phyloP scores from a whole-genome alignment of 2,113 vertebrate genomes.

The Lota lota region DNA sequence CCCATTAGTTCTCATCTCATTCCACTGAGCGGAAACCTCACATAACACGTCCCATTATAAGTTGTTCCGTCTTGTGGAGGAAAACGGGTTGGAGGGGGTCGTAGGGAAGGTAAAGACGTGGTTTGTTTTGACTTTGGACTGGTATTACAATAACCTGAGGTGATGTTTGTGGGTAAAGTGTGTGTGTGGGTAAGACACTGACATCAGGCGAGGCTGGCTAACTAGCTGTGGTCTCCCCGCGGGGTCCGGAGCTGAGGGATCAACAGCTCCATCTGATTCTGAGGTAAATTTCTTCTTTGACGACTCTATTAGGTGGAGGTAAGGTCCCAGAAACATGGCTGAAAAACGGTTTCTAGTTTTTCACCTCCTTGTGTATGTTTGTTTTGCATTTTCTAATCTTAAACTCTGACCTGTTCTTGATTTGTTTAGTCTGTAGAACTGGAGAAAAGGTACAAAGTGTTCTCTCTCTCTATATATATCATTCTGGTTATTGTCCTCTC shows the following conservation, averaged over 20 bases:
- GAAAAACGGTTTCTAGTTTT: conserved; percentile 42
- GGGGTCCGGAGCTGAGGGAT: conserved; percentile 43
- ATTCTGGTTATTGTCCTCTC: conserved; percentile 40
- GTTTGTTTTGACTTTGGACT: too few relatives aligned
- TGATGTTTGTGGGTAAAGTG: conserved; percentile 26
- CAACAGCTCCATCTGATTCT: conserved; percentile 62
- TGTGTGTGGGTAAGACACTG: conserved; percentile 48
- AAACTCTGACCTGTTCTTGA: conserved; percentile 12
- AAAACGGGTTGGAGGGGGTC: conserved; percentile 26
- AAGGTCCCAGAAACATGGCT: conserved; percentile 52
- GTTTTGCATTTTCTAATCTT: conserved; percentile 21
- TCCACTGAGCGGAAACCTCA: too few relatives aligned
- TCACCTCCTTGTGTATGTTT: conserved; percentile 25
- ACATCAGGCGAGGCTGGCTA: conserved; percentile 46
- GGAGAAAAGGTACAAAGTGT: conserved; percentile 26
- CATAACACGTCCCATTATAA: too few relatives aligned
- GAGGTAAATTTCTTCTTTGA: conserved; percentile 51
- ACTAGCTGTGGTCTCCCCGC: conserved; percentile 35
- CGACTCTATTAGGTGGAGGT: conserved; percentile 52
- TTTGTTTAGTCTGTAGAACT: conserved; percentile 24
- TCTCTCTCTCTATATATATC: conserved; percentile 13
- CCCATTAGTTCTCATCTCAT: too few relatives aligned
- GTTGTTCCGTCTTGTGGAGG: conserved; percentile 6
- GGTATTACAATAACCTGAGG: conserved; percentile 48
- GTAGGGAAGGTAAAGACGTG: conserved; percentile 26